These are phyloP conservation scores for Pomacea canaliculata DNA, from an alignment of 2,888 invertebrate species.

Conservation along the genomic window DNA sequence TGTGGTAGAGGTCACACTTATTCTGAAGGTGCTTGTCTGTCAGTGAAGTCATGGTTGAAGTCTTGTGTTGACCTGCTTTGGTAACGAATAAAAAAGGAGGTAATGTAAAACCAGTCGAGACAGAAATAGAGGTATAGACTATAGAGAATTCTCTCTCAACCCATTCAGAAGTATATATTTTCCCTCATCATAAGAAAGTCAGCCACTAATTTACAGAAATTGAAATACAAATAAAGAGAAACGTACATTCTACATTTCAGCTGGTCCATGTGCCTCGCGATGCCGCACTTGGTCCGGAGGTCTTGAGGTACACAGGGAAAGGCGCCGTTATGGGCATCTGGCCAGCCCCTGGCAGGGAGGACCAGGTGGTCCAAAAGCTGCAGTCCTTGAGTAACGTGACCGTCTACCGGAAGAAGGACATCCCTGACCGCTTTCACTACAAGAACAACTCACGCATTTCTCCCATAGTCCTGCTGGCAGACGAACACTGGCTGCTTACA, in stretches of 20 bases:
- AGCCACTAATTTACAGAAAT: too few relatives aligned
- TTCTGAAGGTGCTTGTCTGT: too few relatives aligned
- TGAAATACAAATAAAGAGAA: too few relatives aligned
- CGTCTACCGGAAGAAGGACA: constrained; percentile 73
- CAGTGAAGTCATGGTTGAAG: too few relatives aligned
- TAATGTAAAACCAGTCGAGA: too few relatives aligned
- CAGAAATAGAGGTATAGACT: too few relatives aligned
- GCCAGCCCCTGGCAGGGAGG: constrained; percentile 31
- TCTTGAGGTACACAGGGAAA: constrained; percentile 15
- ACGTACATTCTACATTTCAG: neutral
- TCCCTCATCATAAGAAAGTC: too few relatives aligned
- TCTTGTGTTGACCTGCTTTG: too few relatives aligned
- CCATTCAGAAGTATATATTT: too few relatives aligned
- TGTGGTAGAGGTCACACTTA: too few relatives aligned
- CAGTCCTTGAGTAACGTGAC: constrained; percentile 41
- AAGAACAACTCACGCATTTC: constrained; percentile 75
- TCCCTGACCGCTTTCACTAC: constrained; percentile 75
- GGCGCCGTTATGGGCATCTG: constrained; percentile 42
- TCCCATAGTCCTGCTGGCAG: constrained; percentile 77
- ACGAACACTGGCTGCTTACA: constrained; percentile 74
- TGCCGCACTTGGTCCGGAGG: neutral
- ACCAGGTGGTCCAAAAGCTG: constrained; percentile 43
- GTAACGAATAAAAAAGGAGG: too few relatives aligned
- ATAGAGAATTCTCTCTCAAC: too few relatives aligned
- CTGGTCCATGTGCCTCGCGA: constrained; percentile 1